Evolutionary conservation across 2,797 vertebrate genomes (phyloP), one percentile per base, ranked within the genome.

Genomic region (Tenualosa ilisha): DNA sequence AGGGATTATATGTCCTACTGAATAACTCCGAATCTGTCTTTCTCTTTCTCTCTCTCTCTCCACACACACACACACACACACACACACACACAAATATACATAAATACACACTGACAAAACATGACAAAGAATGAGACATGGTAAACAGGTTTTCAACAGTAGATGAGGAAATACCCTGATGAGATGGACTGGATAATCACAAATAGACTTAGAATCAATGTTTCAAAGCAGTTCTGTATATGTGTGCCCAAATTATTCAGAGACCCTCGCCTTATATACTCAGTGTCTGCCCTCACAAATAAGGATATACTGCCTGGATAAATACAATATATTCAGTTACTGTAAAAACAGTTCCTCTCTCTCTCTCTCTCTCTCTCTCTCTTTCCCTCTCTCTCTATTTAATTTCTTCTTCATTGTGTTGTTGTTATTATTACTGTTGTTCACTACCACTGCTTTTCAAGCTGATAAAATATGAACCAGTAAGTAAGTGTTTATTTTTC

Each of bases 1-100:
- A 65, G 63, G 63, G 63, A 65, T 65, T 65, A 65, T 12, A 65
- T 65, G 63, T 65, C 31, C 63, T 65, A 24, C 63, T 65, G 63
- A 65, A 65, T 65, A 65, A 65, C 63, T 65, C 63, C 63, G 31
- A 65, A 65, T 2, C 63, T 65, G n/a, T 63, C n/a, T 63, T 6
- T 63, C 15, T 56, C 5, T 63, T 22, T 31, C 63, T 68, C 63
- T 68, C 65, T 72, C 26, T 68, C 26, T 68, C 63, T 65, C 1
- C 8, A 26, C 24, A 11, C 54, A 56, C 54, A 22, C 13, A 56
- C 54, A 56, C 22, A 61, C 6, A 61, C 3, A 61, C 6, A 61
- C 26, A 31, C 26, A 13, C 56, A 61, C 56, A 24, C 4, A 61
- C 56, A 61, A 6, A 24, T 8, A 61, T 1, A 61, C 0, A 61